phyloP scores from a whole-genome alignment of 2,113 vertebrate species.

The Heterotilapia buettikoferi region DNA sequence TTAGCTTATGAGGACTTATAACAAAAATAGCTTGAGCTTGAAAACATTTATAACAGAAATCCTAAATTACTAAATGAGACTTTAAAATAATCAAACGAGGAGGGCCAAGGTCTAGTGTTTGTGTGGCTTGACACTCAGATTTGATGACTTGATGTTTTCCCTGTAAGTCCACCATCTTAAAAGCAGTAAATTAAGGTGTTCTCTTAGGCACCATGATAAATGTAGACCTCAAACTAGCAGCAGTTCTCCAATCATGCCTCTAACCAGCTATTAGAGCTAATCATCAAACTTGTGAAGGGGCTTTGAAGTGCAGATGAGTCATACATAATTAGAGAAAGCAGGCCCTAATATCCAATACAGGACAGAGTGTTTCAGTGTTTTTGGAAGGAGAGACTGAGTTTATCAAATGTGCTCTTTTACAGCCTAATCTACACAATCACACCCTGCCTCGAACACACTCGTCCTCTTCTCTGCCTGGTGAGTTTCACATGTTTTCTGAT shows the following conservation, averaged over 20 bases:
- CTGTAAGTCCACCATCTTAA: neutral
- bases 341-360: neutral
- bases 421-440: constrained; percentile 78
- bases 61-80: neutral
- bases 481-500: neutral
- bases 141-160: neutral
- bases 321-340: neutral
- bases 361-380: neutral
- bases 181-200: neutral
- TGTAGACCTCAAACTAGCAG: neutral
- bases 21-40: neutral
- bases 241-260: neutral
- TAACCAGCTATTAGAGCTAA: neutral
- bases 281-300: neutral
- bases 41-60: neutral
- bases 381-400: neutral
- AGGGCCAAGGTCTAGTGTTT: neutral
- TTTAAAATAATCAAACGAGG: neutral
- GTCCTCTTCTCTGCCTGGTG: constrained; percentile 80
- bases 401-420: neutral
- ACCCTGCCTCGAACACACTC: constrained; percentile 72
- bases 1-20: neutral
- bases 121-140: neutral
- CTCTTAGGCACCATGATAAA: neutral
- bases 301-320: neutral